Percentiles rank a stretch among this genome's conserved stretches.
Evolutionary conservation across 2,888 invertebrate genomes (phyloP).

Genomic region (Junonia oenone): DNA sequence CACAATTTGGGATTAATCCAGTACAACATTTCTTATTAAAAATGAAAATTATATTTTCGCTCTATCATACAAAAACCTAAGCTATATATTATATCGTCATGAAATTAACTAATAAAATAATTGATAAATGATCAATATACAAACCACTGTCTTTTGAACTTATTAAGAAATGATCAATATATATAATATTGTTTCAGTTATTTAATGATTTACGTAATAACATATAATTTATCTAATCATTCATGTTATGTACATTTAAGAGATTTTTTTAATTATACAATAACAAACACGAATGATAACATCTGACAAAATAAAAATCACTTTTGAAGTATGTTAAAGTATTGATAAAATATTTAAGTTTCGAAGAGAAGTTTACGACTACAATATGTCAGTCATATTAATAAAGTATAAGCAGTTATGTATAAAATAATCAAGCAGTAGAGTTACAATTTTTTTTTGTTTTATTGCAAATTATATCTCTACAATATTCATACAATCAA

Average conservation of each 20-base stretch:
- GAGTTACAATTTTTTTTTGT: neutral
- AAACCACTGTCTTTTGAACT: constrained; percentile 1
- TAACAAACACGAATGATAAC: neutral
- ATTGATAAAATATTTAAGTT: neutral
- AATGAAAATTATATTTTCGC: constrained; percentile 2
- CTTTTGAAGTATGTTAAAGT: neutral
- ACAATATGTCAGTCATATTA: neutral
- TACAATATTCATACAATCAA: neutral
- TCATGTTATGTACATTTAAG: neutral
- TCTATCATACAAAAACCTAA: neutral
- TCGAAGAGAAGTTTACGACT: neutral
- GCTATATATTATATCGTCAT: neutral
- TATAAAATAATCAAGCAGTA: neutral
- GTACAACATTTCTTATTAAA: neutral
- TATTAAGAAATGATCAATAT: neutral
- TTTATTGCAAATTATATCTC: neutral
- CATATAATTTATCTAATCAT: neutral
- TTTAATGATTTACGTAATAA: neutral
- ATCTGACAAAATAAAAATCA: neutral
- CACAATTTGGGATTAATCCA: constrained; percentile 1
- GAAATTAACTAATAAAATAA: neutral
- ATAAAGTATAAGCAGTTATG: neutral
- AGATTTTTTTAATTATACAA: neutral
- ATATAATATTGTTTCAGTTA: neutral
- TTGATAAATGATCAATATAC: constrained; percentile 1